A percentile compares a stretch with the other conserved stretches of the same genome.
Evolutionary conservation across 2,113 vertebrate species (phyloP).

Genomic region (Cariama cristata): DNA sequence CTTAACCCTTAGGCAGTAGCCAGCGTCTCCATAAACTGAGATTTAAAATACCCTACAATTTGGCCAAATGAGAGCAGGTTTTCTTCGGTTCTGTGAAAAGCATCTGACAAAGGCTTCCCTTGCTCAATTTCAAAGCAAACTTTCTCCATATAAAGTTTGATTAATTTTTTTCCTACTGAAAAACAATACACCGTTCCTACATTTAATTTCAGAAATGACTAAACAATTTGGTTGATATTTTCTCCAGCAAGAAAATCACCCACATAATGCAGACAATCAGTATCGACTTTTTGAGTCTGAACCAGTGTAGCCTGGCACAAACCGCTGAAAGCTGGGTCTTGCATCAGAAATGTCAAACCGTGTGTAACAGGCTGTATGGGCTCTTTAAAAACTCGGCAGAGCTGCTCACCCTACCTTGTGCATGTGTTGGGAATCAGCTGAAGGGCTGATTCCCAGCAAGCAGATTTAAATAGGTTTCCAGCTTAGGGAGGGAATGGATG

Average conservation of each 20-base stretch:
- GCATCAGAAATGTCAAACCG: background rate
- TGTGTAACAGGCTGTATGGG: background rate
- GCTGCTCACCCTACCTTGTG: constrained; percentile 35
- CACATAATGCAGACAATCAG: background rate
- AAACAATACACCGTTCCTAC: background rate
- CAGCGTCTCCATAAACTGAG: background rate
- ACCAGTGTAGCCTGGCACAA: background rate
- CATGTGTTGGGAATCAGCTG: constrained; percentile 48
- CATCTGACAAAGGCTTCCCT: background rate
- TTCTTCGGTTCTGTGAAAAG: background rate
- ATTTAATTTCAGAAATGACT: background rate
- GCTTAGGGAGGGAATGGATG: constrained; percentile 48
- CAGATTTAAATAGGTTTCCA: constrained; percentile 70
- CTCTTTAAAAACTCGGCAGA: constrained; percentile 29
- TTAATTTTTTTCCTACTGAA: background rate
- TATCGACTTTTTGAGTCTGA: background rate
- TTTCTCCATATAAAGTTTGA: background rate
- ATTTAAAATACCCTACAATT: background rate
- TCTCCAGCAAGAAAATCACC: background rate
- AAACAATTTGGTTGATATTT: background rate
- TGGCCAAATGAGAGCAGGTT: background rate
- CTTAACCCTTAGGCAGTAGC: constrained; percentile 25
- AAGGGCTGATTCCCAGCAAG: constrained; percentile 62
- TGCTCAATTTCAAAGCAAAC: background rate
- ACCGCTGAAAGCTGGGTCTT: background rate